Conservation (phyloP, 2,888 invertebrate species). For the Punctoribates punctum region DNA sequence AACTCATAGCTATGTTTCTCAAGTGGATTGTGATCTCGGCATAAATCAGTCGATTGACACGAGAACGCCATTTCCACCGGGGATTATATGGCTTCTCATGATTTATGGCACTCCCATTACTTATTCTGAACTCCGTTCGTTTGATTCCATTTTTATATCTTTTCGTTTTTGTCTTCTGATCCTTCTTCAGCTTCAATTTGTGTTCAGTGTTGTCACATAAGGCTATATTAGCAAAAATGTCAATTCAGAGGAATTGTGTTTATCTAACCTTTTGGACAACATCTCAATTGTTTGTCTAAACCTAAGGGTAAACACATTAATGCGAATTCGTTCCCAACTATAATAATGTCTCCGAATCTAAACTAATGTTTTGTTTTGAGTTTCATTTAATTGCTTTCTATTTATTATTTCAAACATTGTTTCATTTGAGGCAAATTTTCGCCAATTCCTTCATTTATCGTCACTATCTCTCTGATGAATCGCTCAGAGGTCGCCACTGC, state of each 20-base stretch:
- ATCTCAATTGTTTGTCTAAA: constrained; percentile 24
- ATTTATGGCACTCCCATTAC: not conserved
- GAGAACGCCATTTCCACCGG: constrained; percentile 20
- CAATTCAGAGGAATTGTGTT: constrained; percentile 14
- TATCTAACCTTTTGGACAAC: constrained; percentile 5
- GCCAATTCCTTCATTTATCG: not conserved
- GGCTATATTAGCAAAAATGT: not conserved
- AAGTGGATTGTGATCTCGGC: constrained; percentile 30
- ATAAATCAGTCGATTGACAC: constrained; percentile 33
- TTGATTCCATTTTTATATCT: not conserved
- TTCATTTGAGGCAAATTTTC: not conserved
- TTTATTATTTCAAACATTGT: constrained; percentile 22
- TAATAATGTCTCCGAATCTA: not conserved
- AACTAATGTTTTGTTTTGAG: constrained; percentile 14
- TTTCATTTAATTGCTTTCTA: constrained; percentile 22
- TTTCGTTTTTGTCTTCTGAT: constrained; percentile 9
- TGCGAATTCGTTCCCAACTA: not conserved
- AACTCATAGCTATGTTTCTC: constrained; percentile 36
- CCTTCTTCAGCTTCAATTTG: not conserved
- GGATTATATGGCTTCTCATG: constrained; percentile 22
- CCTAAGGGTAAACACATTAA: constrained; percentile 26
- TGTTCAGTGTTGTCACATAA: not conserved
- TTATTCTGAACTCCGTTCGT: not conserved
- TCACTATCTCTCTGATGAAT: constrained; percentile 17
- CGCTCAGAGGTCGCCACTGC: constrained; percentile 32